A percentile compares a stretch with the other conserved stretches of the same genome.
These are phyloP conservation scores for Morus bassanus DNA, from an alignment of 2,797 vertebrate genomes.

Conservation along the genomic window DNA sequence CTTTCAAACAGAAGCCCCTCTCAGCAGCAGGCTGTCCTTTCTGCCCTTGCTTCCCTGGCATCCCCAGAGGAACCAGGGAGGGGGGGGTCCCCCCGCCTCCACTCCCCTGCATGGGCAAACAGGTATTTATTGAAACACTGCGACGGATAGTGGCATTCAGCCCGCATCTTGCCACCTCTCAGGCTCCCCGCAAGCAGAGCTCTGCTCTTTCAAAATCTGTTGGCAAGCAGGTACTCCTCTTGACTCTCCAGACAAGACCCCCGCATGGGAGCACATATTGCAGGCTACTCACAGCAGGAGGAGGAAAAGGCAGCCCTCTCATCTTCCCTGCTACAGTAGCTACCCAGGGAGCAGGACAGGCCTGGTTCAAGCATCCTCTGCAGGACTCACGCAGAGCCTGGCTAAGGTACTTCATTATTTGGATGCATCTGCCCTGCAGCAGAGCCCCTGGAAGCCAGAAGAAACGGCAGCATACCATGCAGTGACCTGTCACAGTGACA, in stretches of 20 bases:
- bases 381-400: fast-evolving
- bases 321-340: neutral
- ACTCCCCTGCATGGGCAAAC: fast-evolving
- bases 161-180: neutral
- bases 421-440: neutral
- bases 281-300: neutral
- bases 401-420: neutral
- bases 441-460: neutral
- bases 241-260: neutral
- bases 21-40: neutral
- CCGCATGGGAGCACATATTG: fast-evolving
- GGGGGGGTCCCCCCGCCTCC: fast-evolving
- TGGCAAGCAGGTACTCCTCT: neutral
- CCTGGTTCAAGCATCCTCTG: neutral
- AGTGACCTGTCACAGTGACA: neutral
- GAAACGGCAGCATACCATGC: fast-evolving
- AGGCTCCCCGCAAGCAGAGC: neutral
- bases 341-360: neutral
- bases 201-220: neutral
- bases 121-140: neutral
- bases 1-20: neutral
- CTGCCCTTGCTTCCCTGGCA: neutral
- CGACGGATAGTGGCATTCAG: neutral
- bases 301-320: neutral
- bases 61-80: neutral